Conservation (phyloP, 1,140 invertebrate species). For the Tenebrio molitor region DNA sequence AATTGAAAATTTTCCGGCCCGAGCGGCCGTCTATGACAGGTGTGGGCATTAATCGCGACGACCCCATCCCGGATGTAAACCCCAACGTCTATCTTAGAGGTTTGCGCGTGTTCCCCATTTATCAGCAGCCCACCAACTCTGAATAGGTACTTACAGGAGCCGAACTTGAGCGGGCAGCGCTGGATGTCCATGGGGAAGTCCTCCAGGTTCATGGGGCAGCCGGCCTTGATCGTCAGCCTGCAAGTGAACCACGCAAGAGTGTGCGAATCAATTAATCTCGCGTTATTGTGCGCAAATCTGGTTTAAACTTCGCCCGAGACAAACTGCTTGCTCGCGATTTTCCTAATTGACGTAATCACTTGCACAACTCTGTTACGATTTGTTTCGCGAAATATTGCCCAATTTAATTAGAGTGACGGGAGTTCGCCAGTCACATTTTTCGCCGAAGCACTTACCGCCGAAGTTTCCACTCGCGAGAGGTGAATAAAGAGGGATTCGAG, state of each 20-base stretch:
- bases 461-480: too few species aligned
- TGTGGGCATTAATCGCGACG: slow-evolving; percentile 37
- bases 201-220: slow-evolving; percentile 92
- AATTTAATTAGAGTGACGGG: slow-evolving; percentile 12
- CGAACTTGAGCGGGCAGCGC: slow-evolving; percentile 87
- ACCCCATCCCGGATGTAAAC: slow-evolving; percentile 23
- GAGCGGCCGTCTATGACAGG: slow-evolving; percentile 22
- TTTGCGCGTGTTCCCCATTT: slow-evolving; percentile 15
- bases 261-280: slow-evolving; percentile 36
- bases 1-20: slow-evolving; percentile 33
- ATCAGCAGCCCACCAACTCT: neutral
- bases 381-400: slow-evolving; percentile 21
- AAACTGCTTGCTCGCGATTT: slow-evolving; percentile 12
- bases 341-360: slow-evolving; percentile 42
- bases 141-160: slow-evolving; percentile 83
- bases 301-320: too few species aligned
- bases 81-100: slow-evolving; percentile 17
- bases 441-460: too few species aligned
- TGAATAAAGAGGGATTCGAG: too few species aligned
- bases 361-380: slow-evolving; percentile 34
- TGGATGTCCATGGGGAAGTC: slow-evolving; percentile 95
- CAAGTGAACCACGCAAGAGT: too few species aligned
- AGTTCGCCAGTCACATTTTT: neutral
- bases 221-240: slow-evolving; percentile 92
- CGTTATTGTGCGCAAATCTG: slow-evolving; percentile 29